Evolutionary conservation across 2,888 invertebrate genomes (phyloP), one percentile per base, ranked within the genome.

Genomic region (Neocrepidodera transversa): DNA sequence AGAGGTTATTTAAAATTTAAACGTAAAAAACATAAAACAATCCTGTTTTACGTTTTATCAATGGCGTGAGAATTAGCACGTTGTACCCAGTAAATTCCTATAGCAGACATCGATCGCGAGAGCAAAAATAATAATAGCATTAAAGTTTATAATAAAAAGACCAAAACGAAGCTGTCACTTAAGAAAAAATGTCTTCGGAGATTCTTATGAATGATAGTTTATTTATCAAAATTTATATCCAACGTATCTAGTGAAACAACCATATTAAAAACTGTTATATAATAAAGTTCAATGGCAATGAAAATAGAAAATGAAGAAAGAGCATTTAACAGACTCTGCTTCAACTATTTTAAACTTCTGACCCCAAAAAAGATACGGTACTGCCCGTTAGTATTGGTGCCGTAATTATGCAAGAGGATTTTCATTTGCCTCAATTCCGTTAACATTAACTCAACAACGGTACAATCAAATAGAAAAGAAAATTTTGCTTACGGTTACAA

Each of bases 401-500:
- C n/a, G n/a, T n/a, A 26, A 26, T 58, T 8, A 20, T 50, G 16
- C 62, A 63, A 55, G 26, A 38, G 13, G 38, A 26, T 13, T 47
- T 56, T 16, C 60, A 49, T 59, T 35, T 57, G 42, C 62, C 8
- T 62, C 60, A n/a, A 51, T 42, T n/a, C 45, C 63, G 6, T 45
- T 65, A 23, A 65, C 52, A 14, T 7, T n/a, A 23, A 23, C 43
- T n/a, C 42, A 42, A 42, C 20, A 17, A 2, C 8, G 18, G 13
- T 42, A 42, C 10, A 20, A 17, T 45, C 32, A 48, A 11, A 57
- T 70, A 2, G 68, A 71, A 52, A 71, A 71, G 56, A 67, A 73
- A 56, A 50, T 68, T 26, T 30, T 69, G 64, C 64, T 7, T 67
- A 47, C 58, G 67, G 63, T 13, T 67, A 64, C 60, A 51, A 63